Conservation (phyloP, 2,888 invertebrate species). For the Pecten maximus region DNA sequence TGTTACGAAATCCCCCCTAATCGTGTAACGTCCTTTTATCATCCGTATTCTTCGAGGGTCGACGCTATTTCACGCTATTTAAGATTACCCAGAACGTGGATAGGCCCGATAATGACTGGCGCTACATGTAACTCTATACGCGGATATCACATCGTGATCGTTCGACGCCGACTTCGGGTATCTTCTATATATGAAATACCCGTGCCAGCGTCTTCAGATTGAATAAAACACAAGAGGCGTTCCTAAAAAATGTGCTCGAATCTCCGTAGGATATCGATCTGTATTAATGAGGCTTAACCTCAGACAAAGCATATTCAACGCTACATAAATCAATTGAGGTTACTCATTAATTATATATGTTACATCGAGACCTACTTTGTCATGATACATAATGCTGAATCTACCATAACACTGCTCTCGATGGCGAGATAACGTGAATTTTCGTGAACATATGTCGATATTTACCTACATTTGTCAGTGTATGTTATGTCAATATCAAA, state of each 20-base stretch:
- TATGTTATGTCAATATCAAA: not conserved
- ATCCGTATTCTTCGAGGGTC: not conserved
- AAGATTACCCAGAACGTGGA: not conserved
- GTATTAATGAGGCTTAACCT: not conserved
- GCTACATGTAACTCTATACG: not conserved
- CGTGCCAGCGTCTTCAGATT: not conserved
- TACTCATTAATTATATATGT: too few relatives aligned
- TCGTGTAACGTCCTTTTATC: not conserved
- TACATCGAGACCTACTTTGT: not conserved
- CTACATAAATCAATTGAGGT: not conserved
- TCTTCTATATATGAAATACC: not conserved
- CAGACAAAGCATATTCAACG: not conserved
- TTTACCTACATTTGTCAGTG: not conserved
- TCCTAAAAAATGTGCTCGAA: not conserved
- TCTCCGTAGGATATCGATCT: not conserved
- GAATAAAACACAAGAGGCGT: not conserved
- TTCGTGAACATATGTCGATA: not conserved
- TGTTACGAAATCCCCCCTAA: not conserved
- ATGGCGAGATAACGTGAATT: not conserved
- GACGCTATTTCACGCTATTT: not conserved
- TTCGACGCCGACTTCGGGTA: not conserved
- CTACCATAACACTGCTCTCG: not conserved
- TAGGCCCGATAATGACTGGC: not conserved
- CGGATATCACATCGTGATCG: not conserved
- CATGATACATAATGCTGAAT: too few relatives aligned